Evolutionary conservation across 2,888 invertebrate species (phyloP).

Genomic region (Pherbina coryleti): DNA sequence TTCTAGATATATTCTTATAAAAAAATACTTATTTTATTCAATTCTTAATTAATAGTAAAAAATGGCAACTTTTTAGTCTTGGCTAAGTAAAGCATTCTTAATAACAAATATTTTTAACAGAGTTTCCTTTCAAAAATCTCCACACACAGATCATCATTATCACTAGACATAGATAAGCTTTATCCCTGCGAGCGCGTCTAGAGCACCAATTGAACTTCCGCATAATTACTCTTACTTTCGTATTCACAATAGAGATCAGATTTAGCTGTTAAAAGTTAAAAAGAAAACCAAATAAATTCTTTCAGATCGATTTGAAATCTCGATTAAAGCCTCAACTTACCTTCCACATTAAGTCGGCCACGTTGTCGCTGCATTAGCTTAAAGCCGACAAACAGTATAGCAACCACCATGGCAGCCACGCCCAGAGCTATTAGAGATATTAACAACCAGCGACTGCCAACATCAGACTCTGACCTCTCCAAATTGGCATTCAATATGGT

Average conservation of each 20-base stretch:
- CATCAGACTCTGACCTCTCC: not conserved
- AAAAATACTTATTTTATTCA: no score
- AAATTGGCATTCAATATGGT: not conserved
- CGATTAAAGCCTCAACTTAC: not conserved
- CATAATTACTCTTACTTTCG: not conserved
- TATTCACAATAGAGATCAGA: conserved; percentile 16
- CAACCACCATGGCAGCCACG: not conserved
- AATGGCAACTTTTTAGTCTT: no score
- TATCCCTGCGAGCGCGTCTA: not conserved
- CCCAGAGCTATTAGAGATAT: not conserved
- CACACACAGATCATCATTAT: not conserved
- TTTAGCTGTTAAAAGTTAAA: not conserved
- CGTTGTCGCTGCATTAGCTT: not conserved
- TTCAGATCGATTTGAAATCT: not conserved
- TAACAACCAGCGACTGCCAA: not conserved
- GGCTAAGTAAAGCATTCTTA: no score
- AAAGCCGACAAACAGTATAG: not conserved
- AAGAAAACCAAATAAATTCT: not conserved
- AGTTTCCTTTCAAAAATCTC: no score
- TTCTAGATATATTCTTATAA: no score
- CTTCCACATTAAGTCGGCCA: conserved; percentile 1
- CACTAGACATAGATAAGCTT: not conserved
- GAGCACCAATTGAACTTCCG: not conserved
- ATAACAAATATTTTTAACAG: no score
- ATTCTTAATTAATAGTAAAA: no score